These are phyloP conservation scores for Eristalis pertinax DNA, from an alignment of 2,888 invertebrate species.

Conservation along the genomic window DNA sequence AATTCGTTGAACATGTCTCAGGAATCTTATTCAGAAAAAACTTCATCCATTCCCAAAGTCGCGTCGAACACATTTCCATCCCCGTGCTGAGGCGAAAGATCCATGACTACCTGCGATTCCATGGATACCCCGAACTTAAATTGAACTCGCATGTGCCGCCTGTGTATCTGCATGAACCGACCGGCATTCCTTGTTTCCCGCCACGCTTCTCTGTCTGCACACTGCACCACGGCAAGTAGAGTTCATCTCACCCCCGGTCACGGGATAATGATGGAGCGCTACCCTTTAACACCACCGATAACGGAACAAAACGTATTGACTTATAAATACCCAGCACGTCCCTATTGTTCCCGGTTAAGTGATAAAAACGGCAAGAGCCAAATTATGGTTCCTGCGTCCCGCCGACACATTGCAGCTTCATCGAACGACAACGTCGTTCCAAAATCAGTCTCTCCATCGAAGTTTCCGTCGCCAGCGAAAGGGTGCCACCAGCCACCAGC, in stretches of 20 bases:
- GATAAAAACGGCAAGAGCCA: slow-evolving; percentile 60
- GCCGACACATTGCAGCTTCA: background rate
- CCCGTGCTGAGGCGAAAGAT: too few relatives aligned
- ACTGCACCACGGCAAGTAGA: background rate
- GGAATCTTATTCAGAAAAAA: too few relatives aligned
- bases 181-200: background rate
- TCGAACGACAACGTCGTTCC: slow-evolving; percentile 25
- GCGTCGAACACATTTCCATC: too few relatives aligned
- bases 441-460: slow-evolving; percentile 1
- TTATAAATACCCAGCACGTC: slow-evolving; percentile 26
- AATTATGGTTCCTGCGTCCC: slow-evolving; percentile 54
- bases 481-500: background rate
- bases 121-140: too few relatives aligned
- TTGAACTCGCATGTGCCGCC: too few relatives aligned
- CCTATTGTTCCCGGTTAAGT: slow-evolving; percentile 39
- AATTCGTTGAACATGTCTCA: too few relatives aligned
- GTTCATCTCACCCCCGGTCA: background rate
- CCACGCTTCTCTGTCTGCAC: background rate
- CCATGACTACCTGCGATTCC: too few relatives aligned
- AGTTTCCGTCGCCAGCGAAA: background rate
- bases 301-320: slow-evolving; percentile 48
- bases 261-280: background rate
- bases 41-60: too few relatives aligned
- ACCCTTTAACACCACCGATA: slow-evolving; percentile 22
- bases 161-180: background rate